Percentiles rank a stretch among this genome's conserved stretches.
phyloP scores from a whole-genome alignment of 2,113 vertebrate genomes.

The Cepphus grylle region DNA sequence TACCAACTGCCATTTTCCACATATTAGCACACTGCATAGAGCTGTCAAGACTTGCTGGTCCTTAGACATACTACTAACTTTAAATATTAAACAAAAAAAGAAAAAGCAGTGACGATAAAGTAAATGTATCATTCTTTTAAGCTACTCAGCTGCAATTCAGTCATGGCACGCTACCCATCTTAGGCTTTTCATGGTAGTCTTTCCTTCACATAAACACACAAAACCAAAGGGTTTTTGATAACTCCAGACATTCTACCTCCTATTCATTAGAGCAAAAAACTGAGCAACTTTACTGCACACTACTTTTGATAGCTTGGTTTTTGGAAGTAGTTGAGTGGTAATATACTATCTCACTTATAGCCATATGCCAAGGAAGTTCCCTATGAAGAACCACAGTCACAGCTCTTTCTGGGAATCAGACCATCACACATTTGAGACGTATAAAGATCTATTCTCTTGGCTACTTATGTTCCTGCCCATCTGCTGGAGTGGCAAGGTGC shows the following conservation, averaged over 20 bases:
- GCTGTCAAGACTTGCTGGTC: background rate
- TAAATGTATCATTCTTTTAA: background rate
- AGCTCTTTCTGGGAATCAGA: background rate
- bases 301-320: background rate
- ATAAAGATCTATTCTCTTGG: background rate
- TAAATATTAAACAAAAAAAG: background rate
- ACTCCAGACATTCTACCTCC: background rate
- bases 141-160: background rate
- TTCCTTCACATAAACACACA: background rate
- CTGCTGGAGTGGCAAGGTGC: slow-evolving; percentile 16
- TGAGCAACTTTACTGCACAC: background rate
- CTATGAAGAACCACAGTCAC: background rate
- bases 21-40: background rate
- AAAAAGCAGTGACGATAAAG: background rate
- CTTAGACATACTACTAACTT: background rate
- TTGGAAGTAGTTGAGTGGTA: background rate
- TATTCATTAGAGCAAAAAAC: background rate
- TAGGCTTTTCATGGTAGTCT: background rate
- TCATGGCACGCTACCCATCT: fast-evolving
- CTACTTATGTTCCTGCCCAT: slow-evolving; percentile 37
- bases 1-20: background rate
- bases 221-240: background rate
- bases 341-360: background rate
- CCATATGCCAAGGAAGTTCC: slow-evolving; percentile 25
- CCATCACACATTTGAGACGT: background rate